A percentile compares a stretch with the other conserved stretches of the same genome.
Conservation (phyloP, 2,113 vertebrate species). For the Danio rerio region DNA sequence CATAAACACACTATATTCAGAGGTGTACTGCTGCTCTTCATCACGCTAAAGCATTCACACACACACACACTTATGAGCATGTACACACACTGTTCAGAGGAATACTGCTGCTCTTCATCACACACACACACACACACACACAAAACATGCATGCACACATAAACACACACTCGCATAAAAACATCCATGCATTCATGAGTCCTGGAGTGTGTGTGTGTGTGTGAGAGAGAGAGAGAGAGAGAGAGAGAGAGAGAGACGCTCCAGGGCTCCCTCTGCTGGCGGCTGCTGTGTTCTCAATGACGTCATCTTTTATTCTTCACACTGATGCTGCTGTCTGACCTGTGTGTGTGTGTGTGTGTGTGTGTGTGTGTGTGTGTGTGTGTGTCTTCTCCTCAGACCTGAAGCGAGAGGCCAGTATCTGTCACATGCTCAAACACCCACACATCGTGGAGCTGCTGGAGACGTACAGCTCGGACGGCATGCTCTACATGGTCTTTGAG, state of each 20-base stretch:
- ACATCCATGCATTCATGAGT: background rate
- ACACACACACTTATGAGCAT: too few species aligned
- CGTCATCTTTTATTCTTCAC: background rate
- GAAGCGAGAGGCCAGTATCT: slow-evolving; percentile 98
- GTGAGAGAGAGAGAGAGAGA: background rate
- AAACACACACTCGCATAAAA: background rate
- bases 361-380: too few species aligned
- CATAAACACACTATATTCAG: too few species aligned
- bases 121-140: background rate
- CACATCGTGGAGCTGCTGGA: slow-evolving; percentile 98
- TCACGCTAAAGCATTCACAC: too few species aligned
- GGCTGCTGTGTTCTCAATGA: background rate
- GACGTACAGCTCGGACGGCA: slow-evolving; percentile 98
- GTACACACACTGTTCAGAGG: too few species aligned
- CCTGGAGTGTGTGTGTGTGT: background rate
- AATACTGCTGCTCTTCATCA: background rate
- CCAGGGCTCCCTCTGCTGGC: slow-evolving; percentile 25
- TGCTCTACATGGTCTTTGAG: slow-evolving; percentile 99
- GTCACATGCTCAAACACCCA: slow-evolving; percentile 99
- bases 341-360: too few species aligned
- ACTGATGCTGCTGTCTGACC: background rate
- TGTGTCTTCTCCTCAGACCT: slow-evolving; percentile 79
- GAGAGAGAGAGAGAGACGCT: background rate
- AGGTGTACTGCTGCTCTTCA: too few species aligned
- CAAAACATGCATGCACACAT: background rate